Base-by-base conservation (phyloP, 1,140 invertebrate species). In the Bombus fervidus region DNA sequence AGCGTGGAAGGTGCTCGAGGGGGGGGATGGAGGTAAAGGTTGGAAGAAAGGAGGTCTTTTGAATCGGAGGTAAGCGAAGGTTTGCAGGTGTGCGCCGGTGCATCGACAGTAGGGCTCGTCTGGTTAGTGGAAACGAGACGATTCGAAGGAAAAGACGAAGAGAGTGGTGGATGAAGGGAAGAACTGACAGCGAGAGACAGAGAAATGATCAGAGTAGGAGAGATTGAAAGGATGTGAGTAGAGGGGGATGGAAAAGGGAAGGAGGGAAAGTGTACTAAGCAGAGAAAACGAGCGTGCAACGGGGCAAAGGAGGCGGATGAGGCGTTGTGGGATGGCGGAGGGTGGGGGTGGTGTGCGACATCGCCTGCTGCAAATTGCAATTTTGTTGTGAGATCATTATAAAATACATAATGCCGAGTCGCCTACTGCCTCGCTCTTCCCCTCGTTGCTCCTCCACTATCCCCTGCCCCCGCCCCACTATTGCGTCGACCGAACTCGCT, bases 331-430 rank as follows among this genome's bases (percentile, higher is more conserved):
- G 59, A 62, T n/a, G 57, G 47, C 53, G 79, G 79, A 66, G 47
- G 71, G 66, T 74, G 80, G 83, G 88, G 69, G 85, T 43, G 81
- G 86, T 81, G 90, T 86, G 89, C 92, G 90, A 93, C 92, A 92
- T 91, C 91, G 90, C 87, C 87, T 84, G 86, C 89, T 92, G 92
- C 93, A 93, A 95, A 94, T 95, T 93, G 91, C 92, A 93, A 93
- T 95, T 95, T 95, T 93, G 91, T 94, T 92, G 92, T 92, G 93
- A 94, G 93, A 95, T 95, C 94, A 94, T 95, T 95, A 95, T 94
- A 93, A 95, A 94, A 94, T 94, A 93, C 93, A 94, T 94, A 95
- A 95, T 95, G 91, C 93, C 89, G 84, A 91, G 90, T 91, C 90
- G 89, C 87, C 88, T 87, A 78, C 85, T 87, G 85, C 89, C 85